Conservation (phyloP, 2,113 vertebrate genomes). For the Crotalus horridus region DNA sequence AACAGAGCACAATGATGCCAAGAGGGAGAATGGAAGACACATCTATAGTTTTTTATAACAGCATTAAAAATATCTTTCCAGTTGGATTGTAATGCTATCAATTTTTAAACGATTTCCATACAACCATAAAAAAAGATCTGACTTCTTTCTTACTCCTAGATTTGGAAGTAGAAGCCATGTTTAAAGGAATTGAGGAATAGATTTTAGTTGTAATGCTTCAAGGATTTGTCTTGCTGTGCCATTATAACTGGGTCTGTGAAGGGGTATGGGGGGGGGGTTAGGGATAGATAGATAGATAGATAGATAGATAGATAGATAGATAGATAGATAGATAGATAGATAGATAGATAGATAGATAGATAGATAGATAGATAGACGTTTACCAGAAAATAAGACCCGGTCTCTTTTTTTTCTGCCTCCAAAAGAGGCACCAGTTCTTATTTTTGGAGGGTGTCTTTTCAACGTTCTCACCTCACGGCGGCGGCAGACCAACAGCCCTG, state of each 20-base stretch:
- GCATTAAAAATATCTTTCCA: background rate
- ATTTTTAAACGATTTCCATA: background rate
- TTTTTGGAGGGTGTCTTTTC: too few species aligned
- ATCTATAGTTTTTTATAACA: background rate
- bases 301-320: too few species aligned
- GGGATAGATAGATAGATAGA: too few species aligned
- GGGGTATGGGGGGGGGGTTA: too few species aligned
- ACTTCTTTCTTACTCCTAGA: background rate
- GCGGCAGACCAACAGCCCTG: too few species aligned
- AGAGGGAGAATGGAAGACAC: background rate
- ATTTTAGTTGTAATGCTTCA: background rate
- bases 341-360: too few species aligned
- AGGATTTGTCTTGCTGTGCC: background rate
- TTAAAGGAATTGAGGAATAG: background rate
- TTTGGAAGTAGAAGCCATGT: background rate
- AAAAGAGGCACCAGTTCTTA: too few species aligned
- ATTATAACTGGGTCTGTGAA: background rate
- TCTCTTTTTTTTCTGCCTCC: too few species aligned
- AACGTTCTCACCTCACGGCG: too few species aligned
- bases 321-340: too few species aligned
- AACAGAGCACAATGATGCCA: background rate
- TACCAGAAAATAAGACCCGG: too few species aligned
- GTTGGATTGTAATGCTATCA: background rate
- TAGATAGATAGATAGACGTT: too few species aligned
- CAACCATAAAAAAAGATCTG: background rate